phyloP scores from a whole-genome alignment of 2,888 invertebrate species.

The Dicyrtoma fusca region DNA sequence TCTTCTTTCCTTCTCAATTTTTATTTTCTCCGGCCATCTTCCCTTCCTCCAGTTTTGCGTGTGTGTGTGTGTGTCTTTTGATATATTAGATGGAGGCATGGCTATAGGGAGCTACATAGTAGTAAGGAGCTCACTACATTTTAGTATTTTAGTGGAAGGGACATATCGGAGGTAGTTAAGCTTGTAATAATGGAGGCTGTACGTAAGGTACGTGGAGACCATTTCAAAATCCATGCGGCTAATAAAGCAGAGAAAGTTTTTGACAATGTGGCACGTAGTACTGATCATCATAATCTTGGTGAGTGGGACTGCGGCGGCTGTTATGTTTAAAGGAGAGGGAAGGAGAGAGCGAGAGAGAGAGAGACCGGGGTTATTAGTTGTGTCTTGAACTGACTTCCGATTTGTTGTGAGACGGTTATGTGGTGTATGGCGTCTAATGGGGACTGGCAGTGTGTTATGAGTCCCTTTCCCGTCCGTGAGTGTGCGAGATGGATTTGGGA shows the following conservation, averaged over 20 bases:
- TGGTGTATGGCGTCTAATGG: too few species aligned
- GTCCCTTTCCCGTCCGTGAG: too few species aligned
- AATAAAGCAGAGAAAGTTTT: conserved; percentile 18
- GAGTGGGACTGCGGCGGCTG: too few species aligned
- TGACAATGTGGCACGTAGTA: not conserved
- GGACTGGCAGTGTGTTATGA: too few species aligned
- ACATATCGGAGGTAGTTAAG: conserved; percentile 18
- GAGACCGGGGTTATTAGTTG: not conserved
- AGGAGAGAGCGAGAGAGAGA: conserved; percentile 13
- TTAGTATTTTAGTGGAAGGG: not conserved
- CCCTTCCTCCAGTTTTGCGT: not conserved
- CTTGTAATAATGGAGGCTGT: conserved; percentile 22
- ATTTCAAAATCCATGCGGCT: conserved; percentile 20
- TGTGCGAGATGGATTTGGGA: not conserved
- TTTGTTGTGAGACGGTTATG: too few species aligned
- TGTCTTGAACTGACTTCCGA: not conserved
- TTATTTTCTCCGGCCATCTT: too few species aligned
- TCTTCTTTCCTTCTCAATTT: too few species aligned
- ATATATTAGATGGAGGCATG: too few species aligned
- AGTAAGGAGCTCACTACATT: conserved; percentile 6
- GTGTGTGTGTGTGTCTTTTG: conserved; percentile 12
- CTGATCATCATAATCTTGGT: too few species aligned
- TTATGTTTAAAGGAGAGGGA: conserved; percentile 2
- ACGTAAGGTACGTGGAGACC: not conserved
- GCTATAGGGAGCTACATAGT: not conserved